phyloP scores from a whole-genome alignment of 2,797 vertebrate genomes.

The Peromyscus aztecus region DNA sequence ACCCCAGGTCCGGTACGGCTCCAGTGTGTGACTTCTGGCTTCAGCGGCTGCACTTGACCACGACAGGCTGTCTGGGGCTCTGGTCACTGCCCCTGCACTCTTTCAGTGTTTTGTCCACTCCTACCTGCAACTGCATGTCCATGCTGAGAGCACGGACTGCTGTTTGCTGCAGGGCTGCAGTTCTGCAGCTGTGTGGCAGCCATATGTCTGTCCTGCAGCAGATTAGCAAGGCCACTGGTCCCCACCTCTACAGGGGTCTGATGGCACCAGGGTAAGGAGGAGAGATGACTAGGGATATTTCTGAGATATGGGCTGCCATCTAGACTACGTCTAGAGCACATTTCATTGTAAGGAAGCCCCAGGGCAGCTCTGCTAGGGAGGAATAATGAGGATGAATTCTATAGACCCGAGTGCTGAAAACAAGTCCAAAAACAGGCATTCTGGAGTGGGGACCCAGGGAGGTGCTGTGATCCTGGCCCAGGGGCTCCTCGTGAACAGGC shows the following conservation, averaged over 20 bases:
- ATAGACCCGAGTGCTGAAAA: accelerated
- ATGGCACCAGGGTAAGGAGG: not conserved
- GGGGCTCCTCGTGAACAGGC: not conserved
- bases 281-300: accelerated
- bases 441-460: not conserved
- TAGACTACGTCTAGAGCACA: not conserved
- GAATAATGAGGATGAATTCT: too few species aligned
- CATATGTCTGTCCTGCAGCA: too few species aligned
- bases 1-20: accelerated
- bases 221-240: not conserved
- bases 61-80: not conserved
- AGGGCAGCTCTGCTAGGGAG: not conserved
- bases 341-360: not conserved
- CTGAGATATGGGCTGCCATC: not conserved
- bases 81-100: too few species aligned
- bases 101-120: not conserved
- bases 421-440: not conserved
- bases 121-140: not conserved
- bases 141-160: accelerated
- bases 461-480: not conserved
- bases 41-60: too few species aligned
- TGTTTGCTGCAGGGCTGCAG: not conserved
- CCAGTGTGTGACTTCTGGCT: accelerated
- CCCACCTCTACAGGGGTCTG: not conserved
- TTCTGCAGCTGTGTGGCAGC: not conserved